These are phyloP conservation scores for Melanocharis versteri DNA, from an alignment of 2,113 vertebrate species.

Conservation along the genomic window DNA sequence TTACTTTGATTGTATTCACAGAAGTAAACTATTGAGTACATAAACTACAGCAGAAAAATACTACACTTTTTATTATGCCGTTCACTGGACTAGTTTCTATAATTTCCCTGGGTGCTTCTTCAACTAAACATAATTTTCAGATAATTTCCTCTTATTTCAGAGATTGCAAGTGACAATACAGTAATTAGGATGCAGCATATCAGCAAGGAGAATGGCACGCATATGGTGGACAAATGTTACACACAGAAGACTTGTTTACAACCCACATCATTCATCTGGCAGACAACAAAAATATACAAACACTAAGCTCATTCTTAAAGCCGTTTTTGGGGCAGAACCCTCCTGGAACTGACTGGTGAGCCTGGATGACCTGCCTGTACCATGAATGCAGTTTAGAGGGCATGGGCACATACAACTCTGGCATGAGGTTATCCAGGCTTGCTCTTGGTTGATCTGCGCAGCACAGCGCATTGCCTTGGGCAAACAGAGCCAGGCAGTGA, in stretches of 20 bases:
- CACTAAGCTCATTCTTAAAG: background rate
- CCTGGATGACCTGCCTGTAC: background rate
- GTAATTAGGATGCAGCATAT: background rate
- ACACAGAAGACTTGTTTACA: background rate
- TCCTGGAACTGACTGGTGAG: background rate
- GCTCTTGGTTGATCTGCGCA: background rate
- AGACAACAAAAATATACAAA: background rate
- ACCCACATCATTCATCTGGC: background rate
- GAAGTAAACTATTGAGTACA: background rate
- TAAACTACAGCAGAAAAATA: background rate
- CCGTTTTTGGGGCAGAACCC: background rate
- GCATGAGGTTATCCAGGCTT: background rate
- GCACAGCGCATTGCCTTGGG: background rate
- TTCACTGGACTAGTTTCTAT: background rate
- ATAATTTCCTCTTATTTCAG: background rate
- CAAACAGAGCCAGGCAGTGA: background rate
- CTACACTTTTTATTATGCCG: background rate
- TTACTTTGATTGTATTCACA: background rate
- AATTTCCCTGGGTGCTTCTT: background rate
- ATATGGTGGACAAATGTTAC: background rate
- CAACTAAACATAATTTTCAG: background rate
- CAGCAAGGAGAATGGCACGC: background rate
- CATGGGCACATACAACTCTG: background rate
- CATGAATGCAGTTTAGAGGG: accelerated
- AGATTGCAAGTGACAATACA: background rate